A percentile compares a stretch with the other conserved stretches of the same genome.
These are phyloP conservation scores for Apodemus sylvaticus DNA, from an alignment of 2,113 vertebrate genomes.

Conservation along the genomic window DNA sequence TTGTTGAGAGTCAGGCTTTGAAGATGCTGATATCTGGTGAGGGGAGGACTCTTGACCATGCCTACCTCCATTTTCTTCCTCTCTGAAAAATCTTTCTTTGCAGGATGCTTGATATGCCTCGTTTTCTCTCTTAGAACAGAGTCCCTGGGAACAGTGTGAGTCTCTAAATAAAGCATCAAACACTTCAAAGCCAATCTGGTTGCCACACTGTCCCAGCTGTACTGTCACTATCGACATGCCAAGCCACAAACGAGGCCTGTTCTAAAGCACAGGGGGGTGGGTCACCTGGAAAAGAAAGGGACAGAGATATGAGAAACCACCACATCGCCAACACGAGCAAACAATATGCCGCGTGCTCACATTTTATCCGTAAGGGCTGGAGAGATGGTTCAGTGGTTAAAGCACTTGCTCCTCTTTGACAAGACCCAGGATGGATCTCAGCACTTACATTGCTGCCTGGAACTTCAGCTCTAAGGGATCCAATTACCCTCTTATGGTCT, in stretches of 20 bases:
- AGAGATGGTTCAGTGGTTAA: neutral
- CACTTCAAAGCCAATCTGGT: constrained; percentile 94
- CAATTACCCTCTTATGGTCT: neutral
- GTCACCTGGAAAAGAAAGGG: constrained; percentile 62
- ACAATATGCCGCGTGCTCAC: constrained; percentile 17
- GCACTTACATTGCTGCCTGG: too few species aligned
- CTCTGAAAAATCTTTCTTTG: constrained; percentile 92
- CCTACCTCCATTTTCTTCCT: constrained; percentile 87
- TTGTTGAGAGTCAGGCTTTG: neutral
- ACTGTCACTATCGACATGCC: constrained; percentile 94
- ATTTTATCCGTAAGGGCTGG: neutral
- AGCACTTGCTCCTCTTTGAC: neutral
- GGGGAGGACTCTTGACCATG: neutral
- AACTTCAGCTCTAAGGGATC: neutral
- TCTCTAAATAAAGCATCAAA: constrained; percentile 89
- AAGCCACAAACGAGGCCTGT: neutral
- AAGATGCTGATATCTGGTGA: neutral
- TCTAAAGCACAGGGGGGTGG: constrained; percentile 34
- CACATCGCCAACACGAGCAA: constrained; percentile 29
- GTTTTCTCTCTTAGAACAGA: constrained; percentile 85
- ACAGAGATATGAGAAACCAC: constrained; percentile 36
- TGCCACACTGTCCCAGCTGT: constrained; percentile 97
- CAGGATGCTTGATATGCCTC: constrained; percentile 85
- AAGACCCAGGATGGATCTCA: neutral
- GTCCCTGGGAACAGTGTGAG: constrained; percentile 71